Base-by-base conservation (phyloP, 2,888 invertebrate genomes). In the Xestia c-nigrum region DNA sequence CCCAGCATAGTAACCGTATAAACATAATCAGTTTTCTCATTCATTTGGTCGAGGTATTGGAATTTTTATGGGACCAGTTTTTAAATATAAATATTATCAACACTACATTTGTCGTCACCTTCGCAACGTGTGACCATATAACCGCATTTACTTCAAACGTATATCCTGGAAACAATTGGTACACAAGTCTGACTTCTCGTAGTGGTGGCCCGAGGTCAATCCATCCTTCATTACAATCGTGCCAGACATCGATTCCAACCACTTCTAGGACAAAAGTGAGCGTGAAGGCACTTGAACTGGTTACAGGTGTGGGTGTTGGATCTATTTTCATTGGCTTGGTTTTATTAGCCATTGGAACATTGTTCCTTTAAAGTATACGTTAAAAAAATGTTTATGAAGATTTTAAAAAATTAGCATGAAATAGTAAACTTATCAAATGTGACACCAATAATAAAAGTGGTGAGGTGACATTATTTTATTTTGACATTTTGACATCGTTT, bases 191-290 rank as follows among this genome's bases (percentile, higher is more conserved):
- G 43, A 94, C 76, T 0, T 93, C 95, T 66, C 94, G 93, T 31
- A 5, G 40, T 64, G 43, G 5, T 0, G 31, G 40, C 6, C 55
- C 78, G 21, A 78, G 91, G 43, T 95, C 94, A 38, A 94, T 16
- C 93, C 91, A 93, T 3, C 94, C 96, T 65, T 93, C 93, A 16
- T 92, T 92, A 74, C 91, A 92, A 67, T 95, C 95, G 52, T 94
- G 90, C 93, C 93, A 95, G 31, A 93, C 89, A 57, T 96, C 94
- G 24, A 92, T 87, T 4, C 92, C 94, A 24, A 94, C 71, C 46
- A 96, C 84, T 91, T 96, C 96, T 31, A 96, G 81, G 3, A 92
- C 93, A 89, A 96, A 96, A n/a, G 95, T 95, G 0, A 96, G 81
- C 0, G 93, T 94, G 77, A 96, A 96, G 4, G 84, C 78, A 86